A percentile compares a stretch with the other conserved stretches of the same genome.
Conservation (phyloP, 2,797 vertebrate species). For the Nasua narica region DNA sequence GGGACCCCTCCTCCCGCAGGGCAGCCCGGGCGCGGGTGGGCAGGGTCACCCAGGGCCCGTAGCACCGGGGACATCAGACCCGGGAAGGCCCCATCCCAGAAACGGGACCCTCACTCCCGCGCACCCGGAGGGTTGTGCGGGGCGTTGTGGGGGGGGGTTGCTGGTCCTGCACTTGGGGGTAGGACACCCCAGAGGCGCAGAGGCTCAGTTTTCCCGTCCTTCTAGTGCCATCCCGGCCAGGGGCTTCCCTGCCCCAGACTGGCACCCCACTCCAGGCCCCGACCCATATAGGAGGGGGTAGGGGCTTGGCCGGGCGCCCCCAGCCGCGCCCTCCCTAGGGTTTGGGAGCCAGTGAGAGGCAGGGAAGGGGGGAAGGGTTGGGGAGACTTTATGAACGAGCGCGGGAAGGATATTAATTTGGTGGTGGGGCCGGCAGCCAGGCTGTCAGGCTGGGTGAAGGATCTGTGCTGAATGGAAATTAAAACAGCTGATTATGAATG, state of each 20-base stretch:
- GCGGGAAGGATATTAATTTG: conserved; percentile 62
- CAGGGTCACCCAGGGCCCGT: neutral
- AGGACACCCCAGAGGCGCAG: neutral
- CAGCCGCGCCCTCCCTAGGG: neutral
- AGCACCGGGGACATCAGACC: neutral
- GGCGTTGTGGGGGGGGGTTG: neutral
- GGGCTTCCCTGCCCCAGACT: neutral
- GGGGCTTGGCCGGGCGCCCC: neutral
- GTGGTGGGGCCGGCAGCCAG: conserved; percentile 66
- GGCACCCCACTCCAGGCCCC: neutral
- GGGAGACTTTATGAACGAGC: conserved; percentile 60
- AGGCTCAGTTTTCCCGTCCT: neutral
- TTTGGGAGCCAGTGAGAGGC: neutral
- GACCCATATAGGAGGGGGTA: neutral
- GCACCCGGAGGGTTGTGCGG: neutral
- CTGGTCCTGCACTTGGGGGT: neutral
- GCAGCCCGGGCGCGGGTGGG: neutral
- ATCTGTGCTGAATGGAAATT: conserved; percentile 71
- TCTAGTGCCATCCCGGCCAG: neutral
- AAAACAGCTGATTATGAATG: conserved; percentile 71
- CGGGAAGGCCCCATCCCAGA: neutral
- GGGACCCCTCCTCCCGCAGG: neutral
- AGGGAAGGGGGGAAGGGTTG: neutral
- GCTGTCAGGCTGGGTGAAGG: conserved; percentile 64
- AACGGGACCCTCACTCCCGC: neutral